These are phyloP conservation scores for Hypsopygia costalis DNA, from an alignment of 2,888 invertebrate genomes.

Conservation along the genomic window DNA sequence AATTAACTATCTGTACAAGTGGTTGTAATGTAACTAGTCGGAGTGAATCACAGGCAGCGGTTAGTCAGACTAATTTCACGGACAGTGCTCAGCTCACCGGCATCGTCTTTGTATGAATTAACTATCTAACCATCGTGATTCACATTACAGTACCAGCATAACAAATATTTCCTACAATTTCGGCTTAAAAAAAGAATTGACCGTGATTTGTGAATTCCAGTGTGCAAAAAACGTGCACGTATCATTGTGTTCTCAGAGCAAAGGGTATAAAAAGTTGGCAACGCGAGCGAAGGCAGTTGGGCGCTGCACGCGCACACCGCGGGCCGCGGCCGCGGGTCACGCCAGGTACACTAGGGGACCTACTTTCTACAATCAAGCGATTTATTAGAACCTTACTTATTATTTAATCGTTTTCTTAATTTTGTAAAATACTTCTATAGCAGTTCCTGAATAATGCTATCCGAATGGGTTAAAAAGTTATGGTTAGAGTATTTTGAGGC, in stretches of 20 bases:
- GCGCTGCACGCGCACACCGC: slow-evolving; percentile 1
- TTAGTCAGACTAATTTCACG: slow-evolving; percentile 39
- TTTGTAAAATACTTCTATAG: too few species aligned
- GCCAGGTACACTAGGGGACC: slow-evolving; percentile 1
- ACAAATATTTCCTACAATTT: too few species aligned
- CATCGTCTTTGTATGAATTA: background rate
- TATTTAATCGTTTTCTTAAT: too few species aligned
- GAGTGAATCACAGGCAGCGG: background rate
- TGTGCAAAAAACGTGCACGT: slow-evolving; percentile 1
- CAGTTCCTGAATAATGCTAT: too few species aligned
- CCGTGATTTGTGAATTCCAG: background rate
- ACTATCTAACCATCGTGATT: too few species aligned
- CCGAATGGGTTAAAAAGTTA: too few species aligned
- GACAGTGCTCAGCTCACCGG: slow-evolving; percentile 26
- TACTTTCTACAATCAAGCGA: background rate
- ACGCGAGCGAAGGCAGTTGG: background rate
- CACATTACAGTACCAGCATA: too few species aligned
- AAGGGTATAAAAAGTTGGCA: slow-evolving; percentile 1
- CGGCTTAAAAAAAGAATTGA: background rate
- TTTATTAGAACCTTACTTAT: too few species aligned
- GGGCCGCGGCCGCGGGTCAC: slow-evolving; percentile 7
- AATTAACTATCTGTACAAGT: too few species aligned
- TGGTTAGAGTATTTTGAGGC: too few species aligned
- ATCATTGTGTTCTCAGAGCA: background rate
- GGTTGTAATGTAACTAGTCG: background rate